phyloP scores from a whole-genome alignment of 2,113 vertebrate species.

The Prunella himalayana region DNA sequence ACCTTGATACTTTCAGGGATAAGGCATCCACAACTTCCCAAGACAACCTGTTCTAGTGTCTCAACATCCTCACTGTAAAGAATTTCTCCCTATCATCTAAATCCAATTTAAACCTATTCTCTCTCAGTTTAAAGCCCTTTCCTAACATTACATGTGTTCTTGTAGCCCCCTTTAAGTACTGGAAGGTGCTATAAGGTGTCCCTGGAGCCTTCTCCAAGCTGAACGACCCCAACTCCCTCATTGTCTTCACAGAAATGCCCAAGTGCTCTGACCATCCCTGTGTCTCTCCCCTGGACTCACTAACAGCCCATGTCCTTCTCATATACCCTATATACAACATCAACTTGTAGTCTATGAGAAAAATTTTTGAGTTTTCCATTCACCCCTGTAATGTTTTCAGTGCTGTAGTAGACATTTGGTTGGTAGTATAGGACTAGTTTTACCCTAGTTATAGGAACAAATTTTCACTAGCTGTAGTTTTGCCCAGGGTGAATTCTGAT shows the following conservation, averaged over 20 bases:
- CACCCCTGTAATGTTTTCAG: background rate
- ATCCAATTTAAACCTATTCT: background rate
- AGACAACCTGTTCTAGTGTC: background rate
- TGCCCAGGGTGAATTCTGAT: background rate
- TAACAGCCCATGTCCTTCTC: background rate
- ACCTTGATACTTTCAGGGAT: background rate
- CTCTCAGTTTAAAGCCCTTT: background rate
- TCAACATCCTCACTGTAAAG: background rate
- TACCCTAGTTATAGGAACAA: background rate
- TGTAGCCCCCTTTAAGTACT: background rate
- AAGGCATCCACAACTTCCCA: background rate
- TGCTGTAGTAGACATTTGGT: background rate
- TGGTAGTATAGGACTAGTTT: background rate
- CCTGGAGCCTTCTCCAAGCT: background rate
- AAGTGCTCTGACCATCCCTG: background rate
- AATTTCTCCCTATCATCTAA: background rate
- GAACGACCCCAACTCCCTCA: background rate
- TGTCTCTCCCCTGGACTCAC: background rate
- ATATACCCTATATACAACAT: fast-evolving
- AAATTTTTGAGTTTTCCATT: background rate
- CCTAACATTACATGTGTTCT: background rate
- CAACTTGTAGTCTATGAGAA: background rate
- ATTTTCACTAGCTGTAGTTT: background rate
- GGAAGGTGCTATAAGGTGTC: background rate
- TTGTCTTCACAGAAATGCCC: background rate